phyloP scores from a whole-genome alignment of 2,797 vertebrate species.

The Toxotes lorentzi region DNA sequence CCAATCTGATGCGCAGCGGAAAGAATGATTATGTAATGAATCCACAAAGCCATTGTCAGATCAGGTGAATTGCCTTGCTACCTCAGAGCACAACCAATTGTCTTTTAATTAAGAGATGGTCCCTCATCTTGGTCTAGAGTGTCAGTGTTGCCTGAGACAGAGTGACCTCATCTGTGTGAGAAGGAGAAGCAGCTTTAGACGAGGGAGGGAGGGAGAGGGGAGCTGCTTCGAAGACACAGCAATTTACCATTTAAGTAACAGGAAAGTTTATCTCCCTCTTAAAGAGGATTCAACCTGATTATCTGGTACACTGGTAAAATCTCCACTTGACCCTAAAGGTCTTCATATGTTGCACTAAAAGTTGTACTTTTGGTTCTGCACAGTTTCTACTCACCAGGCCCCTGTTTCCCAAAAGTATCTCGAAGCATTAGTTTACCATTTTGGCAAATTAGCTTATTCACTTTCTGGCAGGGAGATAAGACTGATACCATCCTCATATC shows the following conservation, averaged over 20 bases:
- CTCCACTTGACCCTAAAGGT: slow-evolving; percentile 44
- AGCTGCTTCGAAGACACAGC: slow-evolving; percentile 12
- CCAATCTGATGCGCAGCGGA: slow-evolving; percentile 45
- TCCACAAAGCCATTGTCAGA: slow-evolving; percentile 65
- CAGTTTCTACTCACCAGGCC: not conserved
- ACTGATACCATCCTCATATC: not conserved
- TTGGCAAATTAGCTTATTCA: not conserved
- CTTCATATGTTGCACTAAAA: slow-evolving; percentile 42
- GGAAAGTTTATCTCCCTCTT: slow-evolving; percentile 40
- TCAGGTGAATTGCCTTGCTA: slow-evolving; percentile 71
- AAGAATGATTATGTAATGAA: slow-evolving; percentile 70
- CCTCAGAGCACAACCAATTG: slow-evolving; percentile 73
- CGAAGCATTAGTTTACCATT: not conserved
- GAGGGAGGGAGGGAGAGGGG: slow-evolving; percentile 28
- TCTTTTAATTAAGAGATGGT: slow-evolving; percentile 88
- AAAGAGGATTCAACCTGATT: slow-evolving; percentile 21
- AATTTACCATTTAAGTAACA: slow-evolving; percentile 23
- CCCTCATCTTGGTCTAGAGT: slow-evolving; percentile 80
- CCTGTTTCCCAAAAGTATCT: not conserved
- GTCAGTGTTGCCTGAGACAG: slow-evolving; percentile 81
- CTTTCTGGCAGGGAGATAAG: not conserved
- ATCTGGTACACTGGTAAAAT: slow-evolving; percentile 43
- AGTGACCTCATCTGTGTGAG: slow-evolving; percentile 80
- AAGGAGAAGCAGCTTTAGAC: slow-evolving; percentile 40
- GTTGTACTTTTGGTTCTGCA: slow-evolving; percentile 8